These are phyloP conservation scores for Nannobrachium achirus DNA, from an alignment of 2,113 vertebrate genomes.

Conservation along the genomic window DNA sequence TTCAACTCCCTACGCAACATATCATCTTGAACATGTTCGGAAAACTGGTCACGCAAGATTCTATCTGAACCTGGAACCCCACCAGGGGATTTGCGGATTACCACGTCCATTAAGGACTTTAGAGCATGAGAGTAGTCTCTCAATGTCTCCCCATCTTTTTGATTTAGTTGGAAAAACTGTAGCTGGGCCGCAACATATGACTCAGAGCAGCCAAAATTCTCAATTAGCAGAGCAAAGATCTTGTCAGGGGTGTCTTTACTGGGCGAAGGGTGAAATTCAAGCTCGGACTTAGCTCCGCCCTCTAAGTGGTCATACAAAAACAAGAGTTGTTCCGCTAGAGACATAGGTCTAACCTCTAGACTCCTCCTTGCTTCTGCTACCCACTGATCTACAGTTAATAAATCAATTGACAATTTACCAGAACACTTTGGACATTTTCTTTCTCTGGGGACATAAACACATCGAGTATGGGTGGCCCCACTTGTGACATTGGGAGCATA, in stretches of 20 bases:
- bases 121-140: constrained; percentile 33
- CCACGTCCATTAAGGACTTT: constrained; percentile 11
- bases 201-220: constrained; percentile 26
- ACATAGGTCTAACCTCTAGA: constrained; percentile 6
- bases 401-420: neutral
- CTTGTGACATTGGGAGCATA: neutral
- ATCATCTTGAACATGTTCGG: constrained; percentile 19
- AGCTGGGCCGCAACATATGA: constrained; percentile 24
- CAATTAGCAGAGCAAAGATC: constrained; percentile 16
- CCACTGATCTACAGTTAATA: constrained; percentile 17
- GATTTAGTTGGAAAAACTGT: constrained; percentile 17
- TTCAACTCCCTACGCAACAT: constrained; percentile 17
- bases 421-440: constrained; percentile 19
- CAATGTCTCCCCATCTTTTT: constrained; percentile 13
- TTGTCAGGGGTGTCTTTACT: neutral
- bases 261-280: neutral
- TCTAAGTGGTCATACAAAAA: constrained; percentile 31
- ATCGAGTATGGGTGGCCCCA: neutral
- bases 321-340: constrained; percentile 1
- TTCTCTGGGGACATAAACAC: constrained; percentile 19
- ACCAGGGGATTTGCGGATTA: neutral
- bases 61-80: neutral
- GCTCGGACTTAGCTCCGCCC: constrained; percentile 13
- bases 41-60: constrained; percentile 24
- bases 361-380: constrained; percentile 3